Percentiles rank a stretch among this genome's conserved stretches.
Evolutionary conservation across 2,888 invertebrate species (phyloP).

Genomic region (Steinernema carpocapsae): DNA sequence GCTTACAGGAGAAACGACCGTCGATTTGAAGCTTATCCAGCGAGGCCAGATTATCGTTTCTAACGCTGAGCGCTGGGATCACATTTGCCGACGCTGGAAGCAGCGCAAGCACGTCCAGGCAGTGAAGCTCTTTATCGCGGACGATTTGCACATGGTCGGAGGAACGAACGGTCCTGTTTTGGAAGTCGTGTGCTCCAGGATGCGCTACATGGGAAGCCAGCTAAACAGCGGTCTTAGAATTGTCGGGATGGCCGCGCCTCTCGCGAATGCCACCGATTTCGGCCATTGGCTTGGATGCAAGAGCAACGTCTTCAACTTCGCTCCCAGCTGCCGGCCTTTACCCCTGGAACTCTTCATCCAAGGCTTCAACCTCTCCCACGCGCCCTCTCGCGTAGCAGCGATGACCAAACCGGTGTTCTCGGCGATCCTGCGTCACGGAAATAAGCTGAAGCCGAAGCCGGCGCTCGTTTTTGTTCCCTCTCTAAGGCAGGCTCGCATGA

Average conservation of each 20-base stretch:
- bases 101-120: conserved; percentile 97
- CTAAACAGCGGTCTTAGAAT: conserved; percentile 75
- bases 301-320: conserved; percentile 95
- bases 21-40: conserved; percentile 87
- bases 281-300: conserved; percentile 76
- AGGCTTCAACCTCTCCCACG: conserved; percentile 96
- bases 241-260: conserved; percentile 87
- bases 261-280: conserved; percentile 83
- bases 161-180: conserved; percentile 79
- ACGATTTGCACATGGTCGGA: conserved; percentile 83
- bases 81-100: conserved; percentile 95
- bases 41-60: conserved; percentile 85
- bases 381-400: conserved; percentile 89
- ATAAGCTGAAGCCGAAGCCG: conserved; percentile 76
- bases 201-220: conserved; percentile 92
- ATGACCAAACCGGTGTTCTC: conserved; percentile 98
- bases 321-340: conserved; percentile 92
- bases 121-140: conserved; percentile 91
- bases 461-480: conserved; percentile 86
- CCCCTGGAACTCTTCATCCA: conserved; percentile 92
- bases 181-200: conserved; percentile 87
- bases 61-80: conserved; percentile 86
- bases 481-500: conserved; percentile 73
- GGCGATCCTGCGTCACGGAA: conserved; percentile 82
- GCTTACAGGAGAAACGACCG: conserved; percentile 94